These are phyloP conservation scores for Coluber constrictor DNA, from an alignment of 2,797 vertebrate genomes.

Conservation along the genomic window DNA sequence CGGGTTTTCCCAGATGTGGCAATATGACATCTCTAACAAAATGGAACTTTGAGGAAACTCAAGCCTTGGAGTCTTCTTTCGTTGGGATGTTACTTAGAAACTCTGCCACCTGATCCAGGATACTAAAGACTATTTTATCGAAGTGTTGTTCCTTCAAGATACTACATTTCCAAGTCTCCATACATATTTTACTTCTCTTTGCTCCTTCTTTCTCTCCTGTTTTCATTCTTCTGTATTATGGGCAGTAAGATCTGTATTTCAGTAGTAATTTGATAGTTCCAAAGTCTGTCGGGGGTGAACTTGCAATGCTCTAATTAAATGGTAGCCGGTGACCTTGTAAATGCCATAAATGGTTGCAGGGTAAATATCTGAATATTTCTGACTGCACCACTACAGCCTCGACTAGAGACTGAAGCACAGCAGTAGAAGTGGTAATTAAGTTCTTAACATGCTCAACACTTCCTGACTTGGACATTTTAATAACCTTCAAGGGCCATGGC, in stretches of 20 bases:
- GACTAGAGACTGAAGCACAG: slow-evolving; percentile 28
- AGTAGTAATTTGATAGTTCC: slow-evolving; percentile 27
- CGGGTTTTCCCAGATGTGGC: too few species aligned
- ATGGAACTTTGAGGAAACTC: too few species aligned
- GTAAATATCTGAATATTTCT: slow-evolving; percentile 47
- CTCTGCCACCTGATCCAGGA: neutral
- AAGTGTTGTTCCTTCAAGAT: neutral
- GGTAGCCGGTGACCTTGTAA: slow-evolving; percentile 40
- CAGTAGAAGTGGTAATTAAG: slow-evolving; percentile 44
- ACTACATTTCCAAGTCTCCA: neutral
- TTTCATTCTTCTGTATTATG: slow-evolving; percentile 15
- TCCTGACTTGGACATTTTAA: neutral
- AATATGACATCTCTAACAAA: too few species aligned
- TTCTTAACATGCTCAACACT: slow-evolving; percentile 40
- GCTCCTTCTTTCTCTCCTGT: slow-evolving; percentile 29
- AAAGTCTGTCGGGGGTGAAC: neutral
- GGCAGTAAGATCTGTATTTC: accelerated
- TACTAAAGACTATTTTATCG: neutral
- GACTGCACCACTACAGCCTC: slow-evolving; percentile 45
- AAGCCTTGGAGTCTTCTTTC: too few species aligned
- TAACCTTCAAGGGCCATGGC: neutral
- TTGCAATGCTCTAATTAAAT: slow-evolving; percentile 43
- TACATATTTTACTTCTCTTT: neutral
- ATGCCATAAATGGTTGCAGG: slow-evolving; percentile 10
- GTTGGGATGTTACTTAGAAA: too few species aligned